Base-by-base conservation (phyloP, 2,888 invertebrate genomes). In the Parthenolecanium corni region DNA sequence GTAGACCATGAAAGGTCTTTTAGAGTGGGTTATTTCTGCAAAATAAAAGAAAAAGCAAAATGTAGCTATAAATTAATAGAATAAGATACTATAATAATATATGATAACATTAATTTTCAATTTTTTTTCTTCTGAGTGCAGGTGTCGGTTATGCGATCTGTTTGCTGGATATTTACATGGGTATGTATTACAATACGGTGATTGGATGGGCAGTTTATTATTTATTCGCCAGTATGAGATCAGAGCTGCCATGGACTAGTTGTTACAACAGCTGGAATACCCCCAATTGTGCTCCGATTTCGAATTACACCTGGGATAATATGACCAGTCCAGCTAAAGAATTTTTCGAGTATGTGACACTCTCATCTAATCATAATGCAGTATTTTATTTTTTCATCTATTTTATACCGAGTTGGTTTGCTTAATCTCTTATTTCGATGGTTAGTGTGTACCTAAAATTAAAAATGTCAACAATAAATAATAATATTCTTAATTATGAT, bases 181-280 rank as follows among this genome's bases (percentile, higher is more conserved):
- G 89, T 69, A 94, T 94, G 86, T 94, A 92, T 77, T 95, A 95
- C 79, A 95, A 95, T 77, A 93, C 94, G 53, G 89, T 95, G 74
- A 94, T 95, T 71, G 91, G 92, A 52, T 94, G 94, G 91, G 92
- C 93, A 49, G 85, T 92, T 61, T 92, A 91, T 77, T 92, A 91
- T 76, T 79, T 91, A 68, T 80, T 89, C 69, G 86, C 87, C 14
- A 89, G 89, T 68, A 85, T 89, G 75, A 82, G 82, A 72, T 80
- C 80, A 1, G 82, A 83, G 71, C 79, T 92, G 57, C 92, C 92
- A 0, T 92, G 92, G 92, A 87, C 88, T 62, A 82, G 82, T 67
- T 92, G 92, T 73, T 80, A 82, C 72, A 90, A 92, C 74, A 75
- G 80, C 16, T 92, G 92, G 92, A 92, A 92, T 76, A 91, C 91